Evolutionary conservation across 1,140 invertebrate species (phyloP).

Genomic region (fruit fly (Drosophila melanogaster)): DNA sequence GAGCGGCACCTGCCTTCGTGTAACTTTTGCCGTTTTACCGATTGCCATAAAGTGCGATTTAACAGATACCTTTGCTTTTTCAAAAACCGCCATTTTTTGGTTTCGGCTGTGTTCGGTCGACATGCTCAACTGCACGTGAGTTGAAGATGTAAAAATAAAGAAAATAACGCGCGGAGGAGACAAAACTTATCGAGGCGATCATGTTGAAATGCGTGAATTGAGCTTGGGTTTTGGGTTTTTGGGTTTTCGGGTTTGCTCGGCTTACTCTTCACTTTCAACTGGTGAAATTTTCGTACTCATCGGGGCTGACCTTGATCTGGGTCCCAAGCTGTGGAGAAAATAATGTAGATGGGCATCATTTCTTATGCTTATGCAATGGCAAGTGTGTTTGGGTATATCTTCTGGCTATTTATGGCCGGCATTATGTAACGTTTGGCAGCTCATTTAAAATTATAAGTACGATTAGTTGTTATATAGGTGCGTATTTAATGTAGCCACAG

Average conservation of each 20-base stretch:
- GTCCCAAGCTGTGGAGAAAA: constrained; percentile 41
- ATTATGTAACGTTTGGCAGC: constrained; percentile 19
- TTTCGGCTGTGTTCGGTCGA: constrained; percentile 16
- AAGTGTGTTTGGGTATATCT: constrained; percentile 34
- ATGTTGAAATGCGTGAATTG: constrained; percentile 51
- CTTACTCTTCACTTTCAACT: constrained; percentile 42
- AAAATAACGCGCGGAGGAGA: constrained; percentile 3
- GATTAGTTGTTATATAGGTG: background rate
- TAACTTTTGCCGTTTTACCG: constrained; percentile 51
- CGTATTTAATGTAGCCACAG: background rate
- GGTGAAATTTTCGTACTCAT: constrained; percentile 51
- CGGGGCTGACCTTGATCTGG: constrained; percentile 44
- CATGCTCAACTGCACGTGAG: constrained; percentile 45
- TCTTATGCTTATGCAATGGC: constrained; percentile 50
- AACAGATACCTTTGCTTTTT: constrained; percentile 30
- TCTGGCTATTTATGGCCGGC: constrained; percentile 30
- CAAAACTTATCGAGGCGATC: constrained; percentile 39
- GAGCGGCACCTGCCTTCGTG: constrained; percentile 46
- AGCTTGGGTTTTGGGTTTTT: background rate
- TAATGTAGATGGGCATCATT: constrained; percentile 45
- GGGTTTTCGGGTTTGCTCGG: background rate
- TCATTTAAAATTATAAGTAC: background rate
- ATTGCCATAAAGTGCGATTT: constrained; percentile 33
- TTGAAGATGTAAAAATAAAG: constrained; percentile 25
- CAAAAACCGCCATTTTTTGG: constrained; percentile 16